Conservation (phyloP, 2,113 vertebrate species). For the Albula glossodonta region DNA sequence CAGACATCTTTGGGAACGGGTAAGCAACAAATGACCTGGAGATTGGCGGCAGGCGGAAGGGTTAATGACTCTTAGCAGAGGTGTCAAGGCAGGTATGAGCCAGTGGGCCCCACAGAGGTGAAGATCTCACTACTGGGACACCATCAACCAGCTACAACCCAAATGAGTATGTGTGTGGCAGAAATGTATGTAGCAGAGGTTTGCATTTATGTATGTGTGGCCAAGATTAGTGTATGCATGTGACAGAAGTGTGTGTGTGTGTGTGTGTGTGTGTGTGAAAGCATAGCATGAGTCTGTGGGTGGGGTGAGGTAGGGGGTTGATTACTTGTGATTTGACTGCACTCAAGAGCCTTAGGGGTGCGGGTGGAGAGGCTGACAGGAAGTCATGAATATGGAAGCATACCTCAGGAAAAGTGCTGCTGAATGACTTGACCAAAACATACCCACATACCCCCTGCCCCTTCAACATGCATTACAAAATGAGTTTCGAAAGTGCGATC, state of each 20-base stretch:
- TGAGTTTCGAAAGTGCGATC: not conserved
- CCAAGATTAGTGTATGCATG: too few relatives aligned
- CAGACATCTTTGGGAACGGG: not conserved
- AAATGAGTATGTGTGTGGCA: too few relatives aligned
- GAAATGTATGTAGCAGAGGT: too few relatives aligned
- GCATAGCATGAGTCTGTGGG: not conserved
- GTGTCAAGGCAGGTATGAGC: not conserved
- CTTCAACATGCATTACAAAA: too few relatives aligned
- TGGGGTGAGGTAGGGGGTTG: not conserved
- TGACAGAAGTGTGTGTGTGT: not conserved
- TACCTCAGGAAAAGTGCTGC: not conserved
- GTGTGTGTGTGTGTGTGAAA: not conserved
- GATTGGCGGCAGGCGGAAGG: not conserved
- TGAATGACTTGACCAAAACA: not conserved
- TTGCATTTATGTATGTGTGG: too few relatives aligned
- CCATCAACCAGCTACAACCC: not conserved
- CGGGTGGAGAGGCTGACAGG: not conserved
- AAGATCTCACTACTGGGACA: not conserved
- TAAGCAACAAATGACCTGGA: not conserved
- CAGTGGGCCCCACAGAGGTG: not conserved
- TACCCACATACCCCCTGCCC: too few relatives aligned
- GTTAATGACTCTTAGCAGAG: not conserved
- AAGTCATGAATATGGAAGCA: constrained; percentile 3
- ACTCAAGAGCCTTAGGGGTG: not conserved
- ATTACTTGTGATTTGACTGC: not conserved